Evolutionary conservation across 2,888 invertebrate species (phyloP).

Genomic region (Leptopilina syphax): DNA sequence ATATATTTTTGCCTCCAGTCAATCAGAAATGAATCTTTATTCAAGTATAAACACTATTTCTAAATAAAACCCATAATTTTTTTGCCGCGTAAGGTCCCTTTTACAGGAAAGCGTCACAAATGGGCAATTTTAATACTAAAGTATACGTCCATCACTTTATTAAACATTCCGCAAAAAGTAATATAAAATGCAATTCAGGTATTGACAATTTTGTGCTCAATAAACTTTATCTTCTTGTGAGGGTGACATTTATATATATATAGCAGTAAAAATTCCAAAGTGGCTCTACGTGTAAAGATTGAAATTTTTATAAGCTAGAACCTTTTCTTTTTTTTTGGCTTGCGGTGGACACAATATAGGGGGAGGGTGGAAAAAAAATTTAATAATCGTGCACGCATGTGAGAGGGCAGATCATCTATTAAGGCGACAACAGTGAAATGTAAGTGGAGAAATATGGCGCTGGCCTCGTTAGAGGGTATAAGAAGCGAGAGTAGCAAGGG

Average conservation of each 20-base stretch:
- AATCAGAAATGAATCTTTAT: too few species aligned
- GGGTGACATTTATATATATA: neutral
- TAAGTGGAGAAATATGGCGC: conserved; percentile 44
- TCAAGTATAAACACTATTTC: too few species aligned
- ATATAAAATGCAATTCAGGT: neutral
- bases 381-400: conserved; percentile 5
- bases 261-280: conserved; percentile 7
- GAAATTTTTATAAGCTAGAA: conserved; percentile 14
- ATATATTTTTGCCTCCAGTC: too few species aligned
- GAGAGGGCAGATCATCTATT: neutral
- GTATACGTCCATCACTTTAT: neutral
- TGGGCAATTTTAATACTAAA: too few species aligned
- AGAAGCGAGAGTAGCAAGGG: conserved; percentile 41
- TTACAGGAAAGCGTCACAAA: too few species aligned
- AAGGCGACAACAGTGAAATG: conserved; percentile 39
- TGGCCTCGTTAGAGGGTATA: conserved; percentile 47
- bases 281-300: conserved; percentile 11
- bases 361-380: neutral
- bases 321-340: neutral
- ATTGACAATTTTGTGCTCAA: conserved; percentile 20
- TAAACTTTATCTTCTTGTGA: conserved; percentile 1
- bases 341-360: neutral
- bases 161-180: neutral
- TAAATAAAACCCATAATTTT: too few species aligned
- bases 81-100: too few species aligned